Conservation (phyloP, 2,797 vertebrate genomes). For the Chrysocyon brachyurus region DNA sequence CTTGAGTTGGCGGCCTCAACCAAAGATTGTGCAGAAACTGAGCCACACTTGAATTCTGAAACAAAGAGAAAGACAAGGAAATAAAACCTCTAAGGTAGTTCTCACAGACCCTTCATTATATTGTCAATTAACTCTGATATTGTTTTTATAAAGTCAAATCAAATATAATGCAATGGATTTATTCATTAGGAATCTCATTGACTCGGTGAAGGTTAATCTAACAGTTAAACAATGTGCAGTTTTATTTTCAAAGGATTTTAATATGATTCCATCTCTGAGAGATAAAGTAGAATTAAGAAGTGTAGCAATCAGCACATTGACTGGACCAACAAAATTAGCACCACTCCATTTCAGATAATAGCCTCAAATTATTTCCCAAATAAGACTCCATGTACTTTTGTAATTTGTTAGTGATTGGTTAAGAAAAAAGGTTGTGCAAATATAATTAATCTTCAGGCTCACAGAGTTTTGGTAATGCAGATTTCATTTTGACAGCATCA, state of each 20-base stretch:
- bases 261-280: constrained; percentile 43
- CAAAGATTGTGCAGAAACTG: constrained; percentile 44
- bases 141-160: constrained; percentile 77
- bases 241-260: constrained; percentile 68
- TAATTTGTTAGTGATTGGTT: constrained; percentile 71
- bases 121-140: constrained; percentile 68
- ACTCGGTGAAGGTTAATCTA: constrained; percentile 77
- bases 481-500: constrained; percentile 76
- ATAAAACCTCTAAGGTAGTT: background rate
- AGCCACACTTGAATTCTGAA: constrained; percentile 19
- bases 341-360: constrained; percentile 77
- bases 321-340: constrained; percentile 74
- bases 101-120: constrained; percentile 57
- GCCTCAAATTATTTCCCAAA: constrained; percentile 78
- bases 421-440: constrained; percentile 74
- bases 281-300: constrained; percentile 68
- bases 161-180: constrained; percentile 59
- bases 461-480: constrained; percentile 54
- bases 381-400: constrained; percentile 60
- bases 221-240: constrained; percentile 68
- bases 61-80: background rate
- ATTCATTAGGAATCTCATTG: constrained; percentile 80
- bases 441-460: constrained; percentile 82
- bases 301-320: background rate
- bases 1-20: background rate